Evolutionary conservation across 1,140 invertebrate genomes (phyloP).

Genomic region (Saxidomus purpurata): DNA sequence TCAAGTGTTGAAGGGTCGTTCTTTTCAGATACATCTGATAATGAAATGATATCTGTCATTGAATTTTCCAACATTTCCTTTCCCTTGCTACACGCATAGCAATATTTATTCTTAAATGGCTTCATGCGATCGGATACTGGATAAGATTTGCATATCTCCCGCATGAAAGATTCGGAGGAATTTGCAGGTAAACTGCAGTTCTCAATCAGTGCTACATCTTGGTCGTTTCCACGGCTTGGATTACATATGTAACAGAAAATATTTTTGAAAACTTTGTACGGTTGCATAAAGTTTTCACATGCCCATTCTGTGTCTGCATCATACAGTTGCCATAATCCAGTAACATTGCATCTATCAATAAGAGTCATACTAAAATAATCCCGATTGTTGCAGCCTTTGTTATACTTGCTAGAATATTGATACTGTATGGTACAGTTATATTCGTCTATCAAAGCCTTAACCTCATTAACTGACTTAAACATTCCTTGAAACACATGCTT

Average conservation of each 20-base stretch:
- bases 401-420: not conserved
- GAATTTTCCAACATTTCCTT: not conserved
- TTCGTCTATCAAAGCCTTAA: not conserved
- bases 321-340: conserved; percentile 8
- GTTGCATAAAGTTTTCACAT: not conserved
- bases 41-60: too few species aligned
- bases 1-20: not conserved
- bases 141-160: not conserved
- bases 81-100: not conserved
- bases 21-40: not conserved
- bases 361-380: not conserved
- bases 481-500: not conserved
- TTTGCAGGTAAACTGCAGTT: not conserved
- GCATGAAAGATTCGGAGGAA: not conserved
- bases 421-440: not conserved
- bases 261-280: conserved; percentile 15
- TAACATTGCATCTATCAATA: conserved; percentile 35
- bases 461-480: not conserved
- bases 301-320: conserved; percentile 49
- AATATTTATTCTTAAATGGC: conserved; percentile 42
- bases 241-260: conserved; percentile 48
- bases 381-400: not conserved
- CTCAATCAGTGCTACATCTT: not conserved
- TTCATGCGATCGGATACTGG: not conserved
- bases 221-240: conserved; percentile 1